Percentiles rank a stretch among this genome's conserved stretches.
Evolutionary conservation across 2,113 vertebrate genomes (phyloP).

Genomic region (Equus quagga): DNA sequence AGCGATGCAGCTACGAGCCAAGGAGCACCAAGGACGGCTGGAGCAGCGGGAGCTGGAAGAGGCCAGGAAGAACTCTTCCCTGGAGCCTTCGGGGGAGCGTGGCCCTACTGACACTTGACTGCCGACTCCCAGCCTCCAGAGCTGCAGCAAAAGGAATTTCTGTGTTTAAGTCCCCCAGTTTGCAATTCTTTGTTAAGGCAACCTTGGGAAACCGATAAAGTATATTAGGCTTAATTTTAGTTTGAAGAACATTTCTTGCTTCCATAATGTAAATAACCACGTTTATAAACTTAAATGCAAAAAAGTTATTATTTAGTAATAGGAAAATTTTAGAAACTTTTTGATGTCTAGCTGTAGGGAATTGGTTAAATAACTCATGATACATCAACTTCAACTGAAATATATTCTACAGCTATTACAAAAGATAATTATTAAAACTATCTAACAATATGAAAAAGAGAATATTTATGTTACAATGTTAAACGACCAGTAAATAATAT

Average conservation of each 20-base stretch:
- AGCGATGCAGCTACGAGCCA: rapidly evolving
- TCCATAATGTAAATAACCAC: not conserved
- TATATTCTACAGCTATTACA: not conserved
- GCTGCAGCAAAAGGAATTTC: not conserved
- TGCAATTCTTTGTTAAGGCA: not conserved
- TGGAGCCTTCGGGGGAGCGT: rapidly evolving
- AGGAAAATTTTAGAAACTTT: not conserved
- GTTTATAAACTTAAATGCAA: not conserved
- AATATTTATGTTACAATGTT: not conserved
- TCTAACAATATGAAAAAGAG: not conserved
- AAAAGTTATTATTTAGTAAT: not conserved
- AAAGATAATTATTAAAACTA: not conserved
- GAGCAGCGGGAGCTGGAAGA: not conserved
- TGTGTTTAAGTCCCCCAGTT: too few species aligned
- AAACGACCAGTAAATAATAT: not conserved
- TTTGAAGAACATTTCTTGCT: not conserved
- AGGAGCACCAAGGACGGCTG: not conserved
- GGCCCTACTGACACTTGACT: not conserved
- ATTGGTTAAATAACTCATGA: not conserved
- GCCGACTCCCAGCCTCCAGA: not conserved
- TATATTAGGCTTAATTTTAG: not conserved
- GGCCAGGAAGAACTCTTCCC: not conserved
- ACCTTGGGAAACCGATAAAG: not conserved
- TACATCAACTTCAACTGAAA: not conserved
- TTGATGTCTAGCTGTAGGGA: not conserved